Base-by-base conservation (phyloP, 2,888 invertebrate genomes). In the Helicoverpa assulta region DNA sequence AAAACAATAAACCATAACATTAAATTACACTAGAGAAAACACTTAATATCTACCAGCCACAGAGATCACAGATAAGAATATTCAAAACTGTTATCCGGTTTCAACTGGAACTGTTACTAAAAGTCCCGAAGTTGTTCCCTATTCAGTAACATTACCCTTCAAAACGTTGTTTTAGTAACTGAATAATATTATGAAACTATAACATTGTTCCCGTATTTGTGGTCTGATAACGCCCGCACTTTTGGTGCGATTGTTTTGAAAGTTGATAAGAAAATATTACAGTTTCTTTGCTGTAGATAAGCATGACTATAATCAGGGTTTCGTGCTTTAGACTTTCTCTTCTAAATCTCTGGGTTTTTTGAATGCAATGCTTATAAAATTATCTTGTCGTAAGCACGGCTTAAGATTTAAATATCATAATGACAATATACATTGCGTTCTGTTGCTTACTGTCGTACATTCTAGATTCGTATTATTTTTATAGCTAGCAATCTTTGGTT, bases 201-300 rank as follows among this genome's bases (percentile, higher is more conserved):
- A 64, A 78, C 63, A 69, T 29, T 65, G 63, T 10, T 60, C 79
- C 67, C 78, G 54, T 78, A 70, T 73, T 61, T 51, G 53, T 50
- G 26, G 37, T 37, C 19, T 51, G 81, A 79, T 79, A 79, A 78
- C 0, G 56, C 74, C 78, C 78, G 69, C 61, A 51, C n/a, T 69
- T 56, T 58, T 52, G 50, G 19, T 18, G 8, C 53, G 40, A 51
- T 21, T 68, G 59, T 79, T 61, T 29, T 16, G 37, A 8, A 37
- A 55, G 26, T 40, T 7, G 16, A 50, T 21, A n/a, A 50, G 50
- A 33, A 33, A 33, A 33, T 7, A 33, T 33, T 33, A 33, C 33
- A 33, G 1, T 6, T 33, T 33, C 33, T 33, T 33, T 26, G 26
- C 26, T 26, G 2, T 26, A 26, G 26, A 26, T 26, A 26, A 26